phyloP scores from a whole-genome alignment of 2,113 vertebrate genomes.

The Lepisosteus oculatus region DNA sequence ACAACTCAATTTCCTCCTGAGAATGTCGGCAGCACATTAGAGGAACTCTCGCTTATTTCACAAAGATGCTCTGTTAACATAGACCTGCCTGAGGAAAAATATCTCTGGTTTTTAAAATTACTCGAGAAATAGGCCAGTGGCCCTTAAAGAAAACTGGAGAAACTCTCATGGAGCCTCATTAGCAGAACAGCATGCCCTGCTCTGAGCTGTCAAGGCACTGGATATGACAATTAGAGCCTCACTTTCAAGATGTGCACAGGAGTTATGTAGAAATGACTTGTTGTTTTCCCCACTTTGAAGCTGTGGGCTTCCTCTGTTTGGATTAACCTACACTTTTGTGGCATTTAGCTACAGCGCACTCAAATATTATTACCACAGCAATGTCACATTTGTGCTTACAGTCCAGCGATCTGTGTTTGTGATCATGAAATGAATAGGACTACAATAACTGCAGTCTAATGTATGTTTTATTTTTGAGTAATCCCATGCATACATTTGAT shows the following conservation, averaged over 20 bases:
- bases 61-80: not conserved
- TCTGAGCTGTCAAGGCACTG: not conserved
- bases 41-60: not conserved
- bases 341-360: not conserved
- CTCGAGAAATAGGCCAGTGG: not conserved
- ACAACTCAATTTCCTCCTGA: conserved; percentile 18
- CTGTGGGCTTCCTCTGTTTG: not conserved
- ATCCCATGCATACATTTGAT: no score
- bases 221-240: not conserved
- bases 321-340: not conserved
- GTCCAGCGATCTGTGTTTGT: no score
- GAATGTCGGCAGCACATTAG: conserved; percentile 7
- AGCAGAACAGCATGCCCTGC: not conserved
- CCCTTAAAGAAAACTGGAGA: not conserved
- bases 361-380: no score
- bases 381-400: no score
- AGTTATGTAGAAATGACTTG: not conserved
- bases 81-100: not conserved
- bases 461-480: no score
- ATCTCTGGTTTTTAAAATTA: not conserved
- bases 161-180: not conserved
- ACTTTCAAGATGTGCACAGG: not conserved
- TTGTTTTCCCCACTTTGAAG: not conserved
- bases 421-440: no score
- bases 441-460: no score